Evolutionary conservation across 1,140 invertebrate species (phyloP), one percentile per base, ranked within the genome.

Genomic region (Drosophila tristis): DNA sequence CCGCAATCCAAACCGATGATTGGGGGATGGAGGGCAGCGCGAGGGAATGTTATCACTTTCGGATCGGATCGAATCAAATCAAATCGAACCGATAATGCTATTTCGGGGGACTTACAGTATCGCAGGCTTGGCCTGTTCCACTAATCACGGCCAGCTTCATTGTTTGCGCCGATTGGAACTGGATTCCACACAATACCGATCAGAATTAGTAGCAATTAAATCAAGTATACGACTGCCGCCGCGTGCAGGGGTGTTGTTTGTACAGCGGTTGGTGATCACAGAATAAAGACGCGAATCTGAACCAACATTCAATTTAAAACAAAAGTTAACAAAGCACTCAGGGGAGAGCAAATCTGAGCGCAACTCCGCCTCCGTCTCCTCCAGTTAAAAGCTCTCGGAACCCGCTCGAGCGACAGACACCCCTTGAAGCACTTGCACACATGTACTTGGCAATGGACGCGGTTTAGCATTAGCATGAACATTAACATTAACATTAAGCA

Each of bases 281-380:
- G 78, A 74, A 77, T 80, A 80, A 80, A 80, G 55, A 47, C 73
- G 51, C 63, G 63, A 86, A 73, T 80, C 73, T 86, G 79, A 59
- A 51, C 74, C 67, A 63, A 71, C 72, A 61, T 71, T 76, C 55
- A 55, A 62, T 74, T 80, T 77, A 62, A 80, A 80, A 77, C 51
- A 80, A 78, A 73, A 56, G 60, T 64, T 68, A 51, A 63, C 64
- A 64, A 54, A 61, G 45, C 72, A 63, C 26, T 74, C 44, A 29
- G 31, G 15, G 48, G 47, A 82, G 50, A 39, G 35, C 35, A 39
- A 11, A 39, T 39, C 35, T 39, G 35, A 39, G 35, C 35, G 35
- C 35, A 39, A 35, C 31, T 35, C 9, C 9, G 9, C 64, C 60
- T 80, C 66, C 56, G 74, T 53, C 76, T 57, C 57, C 42, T 57